These are phyloP conservation scores for Chaetura pelagica DNA, from an alignment of 2,113 vertebrate species.

Conservation along the genomic window DNA sequence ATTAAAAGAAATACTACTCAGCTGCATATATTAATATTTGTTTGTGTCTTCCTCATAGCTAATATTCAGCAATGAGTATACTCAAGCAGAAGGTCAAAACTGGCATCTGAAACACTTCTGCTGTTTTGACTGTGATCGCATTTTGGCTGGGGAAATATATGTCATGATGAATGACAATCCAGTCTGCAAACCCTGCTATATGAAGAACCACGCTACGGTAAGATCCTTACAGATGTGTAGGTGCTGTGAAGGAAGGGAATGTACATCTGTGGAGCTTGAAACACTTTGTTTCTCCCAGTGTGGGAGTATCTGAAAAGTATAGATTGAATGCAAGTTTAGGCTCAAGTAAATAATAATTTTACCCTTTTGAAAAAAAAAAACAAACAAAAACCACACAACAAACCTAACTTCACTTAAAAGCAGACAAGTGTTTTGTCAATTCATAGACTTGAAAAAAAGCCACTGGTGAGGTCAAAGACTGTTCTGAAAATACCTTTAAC, in stretches of 20 bases:
- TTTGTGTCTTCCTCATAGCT: conserved; percentile 75
- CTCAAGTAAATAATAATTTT: background rate
- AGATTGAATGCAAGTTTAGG: background rate
- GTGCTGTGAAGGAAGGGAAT: background rate
- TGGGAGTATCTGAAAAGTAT: background rate
- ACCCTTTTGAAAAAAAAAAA: background rate
- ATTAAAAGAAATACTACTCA: background rate
- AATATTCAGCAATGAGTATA: conserved; percentile 98
- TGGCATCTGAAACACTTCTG: conserved; percentile 99
- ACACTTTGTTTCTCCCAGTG: background rate
- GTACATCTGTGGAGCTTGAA: background rate
- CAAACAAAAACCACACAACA: too few relatives aligned
- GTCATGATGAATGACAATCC: conserved; percentile 93
- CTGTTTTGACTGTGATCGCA: conserved; percentile 95
- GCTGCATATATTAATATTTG: background rate
- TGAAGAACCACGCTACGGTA: conserved; percentile 93
- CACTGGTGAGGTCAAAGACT: accelerated
- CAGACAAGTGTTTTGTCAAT: background rate
- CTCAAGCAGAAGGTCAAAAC: conserved; percentile 92
- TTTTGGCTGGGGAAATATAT: conserved; percentile 94
- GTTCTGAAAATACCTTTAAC: background rate
- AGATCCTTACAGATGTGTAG: background rate
- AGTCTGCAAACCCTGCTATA: conserved; percentile 92
- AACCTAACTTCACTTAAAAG: background rate
- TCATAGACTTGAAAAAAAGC: background rate